Evolutionary conservation across 2,888 invertebrate species (phyloP).

Genomic region (Drosophila trichaetosa): DNA sequence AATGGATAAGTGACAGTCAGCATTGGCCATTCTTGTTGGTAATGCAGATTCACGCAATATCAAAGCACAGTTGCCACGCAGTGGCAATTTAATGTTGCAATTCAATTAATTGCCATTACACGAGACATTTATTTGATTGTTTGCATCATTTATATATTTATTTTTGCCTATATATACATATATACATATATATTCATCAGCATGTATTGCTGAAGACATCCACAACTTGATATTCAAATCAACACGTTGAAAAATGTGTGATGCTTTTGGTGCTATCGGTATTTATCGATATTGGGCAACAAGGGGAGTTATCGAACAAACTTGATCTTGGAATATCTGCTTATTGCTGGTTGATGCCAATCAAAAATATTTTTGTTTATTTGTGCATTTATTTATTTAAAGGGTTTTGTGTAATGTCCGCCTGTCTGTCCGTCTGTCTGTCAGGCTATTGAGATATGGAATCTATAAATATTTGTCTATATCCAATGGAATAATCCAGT

Average conservation of each 20-base stretch:
- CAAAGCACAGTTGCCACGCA: background rate
- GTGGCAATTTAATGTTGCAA: background rate
- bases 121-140: background rate
- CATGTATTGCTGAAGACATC: background rate
- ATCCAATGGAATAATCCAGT: background rate
- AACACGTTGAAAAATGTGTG: background rate
- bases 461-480: background rate
- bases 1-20: conserved; percentile 24
- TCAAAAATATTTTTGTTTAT: background rate
- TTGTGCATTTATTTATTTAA: too few species aligned
- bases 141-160: background rate
- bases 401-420: too few species aligned
- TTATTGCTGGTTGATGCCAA: background rate
- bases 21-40: background rate
- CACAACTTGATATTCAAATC: too few species aligned
- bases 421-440: too few species aligned
- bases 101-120: conserved; percentile 2
- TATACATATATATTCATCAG: too few species aligned
- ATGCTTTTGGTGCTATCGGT: background rate
- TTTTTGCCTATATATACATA: background rate
- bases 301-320: background rate
- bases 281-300: background rate
- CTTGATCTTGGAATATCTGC: background rate
- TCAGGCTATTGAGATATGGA: background rate
- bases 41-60: conserved; percentile 1